Evolutionary conservation across 2,888 invertebrate species (phyloP).

Genomic region (Barypeithes pellucidus): DNA sequence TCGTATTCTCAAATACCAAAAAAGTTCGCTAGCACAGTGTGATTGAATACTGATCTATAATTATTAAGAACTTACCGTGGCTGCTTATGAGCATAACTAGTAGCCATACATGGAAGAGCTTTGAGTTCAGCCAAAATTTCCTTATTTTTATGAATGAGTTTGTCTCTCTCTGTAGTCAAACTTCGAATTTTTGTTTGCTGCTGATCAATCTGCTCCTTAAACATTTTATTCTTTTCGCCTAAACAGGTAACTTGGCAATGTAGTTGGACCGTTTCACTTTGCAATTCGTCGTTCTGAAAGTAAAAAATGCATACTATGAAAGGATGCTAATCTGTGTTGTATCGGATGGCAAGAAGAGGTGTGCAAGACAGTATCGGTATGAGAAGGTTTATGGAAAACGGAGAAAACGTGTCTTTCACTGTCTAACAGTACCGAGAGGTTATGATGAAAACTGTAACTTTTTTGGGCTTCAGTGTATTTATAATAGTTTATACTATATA

Average conservation of each 20-base stretch:
- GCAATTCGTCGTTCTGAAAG: slow-evolving; percentile 65
- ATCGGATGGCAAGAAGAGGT: no score
- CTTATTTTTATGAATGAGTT: slow-evolving; percentile 61
- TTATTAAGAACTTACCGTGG: slow-evolving; percentile 57
- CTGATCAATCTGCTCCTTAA: slow-evolving; percentile 64
- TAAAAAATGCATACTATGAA: no score
- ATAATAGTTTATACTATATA: no score
- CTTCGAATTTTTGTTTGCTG: slow-evolving; percentile 60
- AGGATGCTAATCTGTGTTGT: no score
- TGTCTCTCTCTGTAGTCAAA: slow-evolving; percentile 62
- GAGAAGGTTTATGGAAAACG: no score
- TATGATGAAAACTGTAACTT: no score
- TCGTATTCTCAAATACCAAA: no score
- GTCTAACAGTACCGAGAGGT: no score
- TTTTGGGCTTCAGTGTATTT: no score
- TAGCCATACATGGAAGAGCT: slow-evolving; percentile 59
- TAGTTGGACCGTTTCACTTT: slow-evolving; percentile 60
- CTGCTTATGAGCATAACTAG: slow-evolving; percentile 54
- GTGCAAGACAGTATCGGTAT: no score
- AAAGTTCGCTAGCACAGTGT: no score
- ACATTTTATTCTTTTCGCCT: slow-evolving; percentile 61
- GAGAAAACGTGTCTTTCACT: no score
- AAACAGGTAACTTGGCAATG: slow-evolving; percentile 58
- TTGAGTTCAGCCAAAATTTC: slow-evolving; percentile 63
- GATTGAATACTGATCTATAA: neutral